Evolutionary conservation across 2,113 vertebrate species (phyloP).

Genomic region (Tachysurus vachellii): DNA sequence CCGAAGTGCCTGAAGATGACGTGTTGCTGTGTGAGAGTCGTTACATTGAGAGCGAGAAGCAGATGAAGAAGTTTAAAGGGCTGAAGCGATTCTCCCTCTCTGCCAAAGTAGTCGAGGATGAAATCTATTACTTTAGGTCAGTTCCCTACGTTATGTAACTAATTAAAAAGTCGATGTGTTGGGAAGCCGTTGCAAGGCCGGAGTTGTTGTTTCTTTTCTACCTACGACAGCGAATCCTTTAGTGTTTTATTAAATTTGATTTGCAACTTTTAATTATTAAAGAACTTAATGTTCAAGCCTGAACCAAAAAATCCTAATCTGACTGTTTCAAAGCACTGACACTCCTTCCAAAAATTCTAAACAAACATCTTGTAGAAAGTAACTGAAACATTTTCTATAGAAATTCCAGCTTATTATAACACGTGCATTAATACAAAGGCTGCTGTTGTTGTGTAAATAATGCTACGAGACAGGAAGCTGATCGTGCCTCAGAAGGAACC

Average conservation of each 20-base stretch:
- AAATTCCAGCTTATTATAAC: not conserved
- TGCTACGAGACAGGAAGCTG: constrained; percentile 80
- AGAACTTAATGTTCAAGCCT: not conserved
- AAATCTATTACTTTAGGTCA: constrained; percentile 98
- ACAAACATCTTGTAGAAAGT: not conserved
- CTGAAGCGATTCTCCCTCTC: constrained; percentile 96
- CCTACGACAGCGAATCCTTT: not conserved
- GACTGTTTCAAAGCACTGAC: not conserved
- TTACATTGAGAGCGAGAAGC: constrained; percentile 97
- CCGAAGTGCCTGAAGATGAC: constrained; percentile 92
- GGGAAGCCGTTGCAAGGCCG: too few relatives aligned
- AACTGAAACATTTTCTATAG: not conserved
- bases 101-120: constrained; percentile 96
- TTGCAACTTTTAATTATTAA: too few relatives aligned
- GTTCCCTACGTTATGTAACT: not conserved
- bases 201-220: too few relatives aligned
- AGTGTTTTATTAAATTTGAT: not conserved
- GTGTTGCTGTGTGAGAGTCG: constrained; percentile 96
- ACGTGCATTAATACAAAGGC: not conserved
- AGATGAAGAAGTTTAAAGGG: constrained; percentile 99
- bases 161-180: too few relatives aligned
- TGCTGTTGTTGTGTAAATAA: not conserved
- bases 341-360: not conserved
- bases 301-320: not conserved
- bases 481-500: constrained; percentile 97